A percentile compares a stretch with the other conserved stretches of the same genome.
These are phyloP conservation scores for Halictus ligatus DNA, from an alignment of 2,888 invertebrate species.

Conservation along the genomic window DNA sequence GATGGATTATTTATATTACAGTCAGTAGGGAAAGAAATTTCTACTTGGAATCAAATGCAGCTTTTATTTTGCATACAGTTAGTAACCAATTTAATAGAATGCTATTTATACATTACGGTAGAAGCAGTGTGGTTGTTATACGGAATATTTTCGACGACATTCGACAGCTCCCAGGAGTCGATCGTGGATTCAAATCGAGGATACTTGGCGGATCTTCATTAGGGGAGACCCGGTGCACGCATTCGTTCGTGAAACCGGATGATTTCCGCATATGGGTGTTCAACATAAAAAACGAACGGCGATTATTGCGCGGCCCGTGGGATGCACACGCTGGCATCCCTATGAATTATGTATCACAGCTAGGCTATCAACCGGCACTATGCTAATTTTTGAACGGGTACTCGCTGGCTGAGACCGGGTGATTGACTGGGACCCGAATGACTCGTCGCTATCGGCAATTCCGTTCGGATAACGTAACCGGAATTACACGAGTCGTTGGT, in stretches of 20 bases:
- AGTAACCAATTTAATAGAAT: no score
- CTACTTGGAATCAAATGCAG: no score
- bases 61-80: no score
- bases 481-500: constrained; percentile 23
- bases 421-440: constrained; percentile 27
- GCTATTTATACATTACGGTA: no score
- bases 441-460: constrained; percentile 44
- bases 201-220: constrained; percentile 22
- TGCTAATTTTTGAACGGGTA: constrained; percentile 64
- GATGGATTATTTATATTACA: no score
- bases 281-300: constrained; percentile 56
- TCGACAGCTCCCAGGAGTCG: not conserved
- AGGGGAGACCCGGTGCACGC: constrained; percentile 17
- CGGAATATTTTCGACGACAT: not conserved
- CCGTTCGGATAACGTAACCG: constrained; percentile 38
- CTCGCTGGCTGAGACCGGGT: constrained; percentile 42
- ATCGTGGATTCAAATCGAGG: not conserved
- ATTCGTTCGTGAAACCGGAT: constrained; percentile 24
- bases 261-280: constrained; percentile 64
- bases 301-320: constrained; percentile 43
- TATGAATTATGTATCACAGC: constrained; percentile 66
- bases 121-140: not conserved
- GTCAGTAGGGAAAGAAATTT: no score
- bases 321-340: constrained; percentile 35
- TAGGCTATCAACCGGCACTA: constrained; percentile 64